These are phyloP conservation scores for Catharus fuscescens DNA, from an alignment of 2,113 vertebrate species.

Conservation along the genomic window DNA sequence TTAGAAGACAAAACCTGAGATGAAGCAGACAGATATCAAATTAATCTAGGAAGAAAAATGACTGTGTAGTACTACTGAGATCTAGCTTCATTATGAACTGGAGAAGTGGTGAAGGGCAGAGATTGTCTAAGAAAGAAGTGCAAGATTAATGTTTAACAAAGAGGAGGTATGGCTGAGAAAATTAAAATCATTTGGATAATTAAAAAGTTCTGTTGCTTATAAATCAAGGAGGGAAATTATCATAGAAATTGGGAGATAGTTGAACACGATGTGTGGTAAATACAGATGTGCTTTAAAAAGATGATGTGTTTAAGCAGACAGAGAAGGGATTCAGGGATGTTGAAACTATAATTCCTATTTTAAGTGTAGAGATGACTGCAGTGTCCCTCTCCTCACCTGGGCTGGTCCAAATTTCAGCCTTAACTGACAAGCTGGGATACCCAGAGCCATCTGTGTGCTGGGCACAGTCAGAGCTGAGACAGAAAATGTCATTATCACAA, in stretches of 20 bases:
- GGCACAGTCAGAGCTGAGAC: neutral
- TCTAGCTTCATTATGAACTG: conserved; percentile 4
- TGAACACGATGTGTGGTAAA: neutral
- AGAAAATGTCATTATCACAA: neutral
- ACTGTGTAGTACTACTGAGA: neutral
- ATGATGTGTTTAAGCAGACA: neutral
- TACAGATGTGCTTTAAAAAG: neutral
- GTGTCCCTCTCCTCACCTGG: neutral
- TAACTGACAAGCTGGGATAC: neutral
- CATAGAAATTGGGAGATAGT: conserved; percentile 42
- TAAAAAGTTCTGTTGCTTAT: conserved; percentile 42
- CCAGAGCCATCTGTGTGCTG: neutral
- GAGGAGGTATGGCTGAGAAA: conserved; percentile 39
- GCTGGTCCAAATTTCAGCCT: neutral
- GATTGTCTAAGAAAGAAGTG: neutral
- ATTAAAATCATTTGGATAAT: conserved; percentile 58
- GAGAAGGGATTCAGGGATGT: neutral
- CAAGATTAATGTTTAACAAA: conserved; percentile 41
- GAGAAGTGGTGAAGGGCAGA: neutral
- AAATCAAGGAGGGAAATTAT: conserved; percentile 55
- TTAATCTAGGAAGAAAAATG: neutral
- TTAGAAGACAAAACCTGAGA: neutral
- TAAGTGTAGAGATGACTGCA: neutral
- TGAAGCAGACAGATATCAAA: neutral
- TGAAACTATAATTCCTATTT: neutral